Evolutionary conservation across 1,140 invertebrate genomes (phyloP), one percentile per base, ranked within the genome.

Genomic region (Oryctes rhinoceros): DNA sequence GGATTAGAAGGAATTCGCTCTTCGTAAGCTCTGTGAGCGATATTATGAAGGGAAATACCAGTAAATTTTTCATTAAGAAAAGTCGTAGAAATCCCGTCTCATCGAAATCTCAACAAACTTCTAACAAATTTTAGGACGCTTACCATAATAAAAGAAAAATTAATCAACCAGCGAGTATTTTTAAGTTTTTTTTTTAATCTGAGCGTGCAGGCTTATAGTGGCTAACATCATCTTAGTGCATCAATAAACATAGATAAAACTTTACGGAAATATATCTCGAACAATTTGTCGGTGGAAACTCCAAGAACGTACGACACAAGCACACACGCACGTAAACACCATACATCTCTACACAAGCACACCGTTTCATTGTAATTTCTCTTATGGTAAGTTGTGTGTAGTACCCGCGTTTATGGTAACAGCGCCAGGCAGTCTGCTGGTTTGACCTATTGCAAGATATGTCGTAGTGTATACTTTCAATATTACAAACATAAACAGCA

Each of bases 341-440:
- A 18, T 15, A 59, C 53, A 59, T 15, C 18, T 59, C 13, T 18
- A 59, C 18, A 59, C 13, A 59, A 13, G 53, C 53, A 59, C 53
- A 59, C 53, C 53, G 53, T 59, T 59, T 59, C 53, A 59, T 59
- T 59, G 53, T 59, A 59, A 59, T 59, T 59, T 59, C 53, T 59
- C 53, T 59, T 59, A 59, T 59, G 53, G 53, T 59, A 59, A 59
- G 53, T 59, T 59, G 18, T 59, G 53, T 59, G 53, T 59, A 59
- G 53, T 59, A 59, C 53, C 53, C 53, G 53, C 53, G 53, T 59
- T 59, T 59, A 59, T 59, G 53, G 53, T 59, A 59, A 59, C 53
- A 59, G 53, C 53, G 53, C 53, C 53, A 59, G 53, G 53, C 53
- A 59, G 53, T 59, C 53, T 59, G 53, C 53, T 59, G 53, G 53